These are phyloP conservation scores for Chrysotoxum bicinctum DNA, from an alignment of 2,888 invertebrate species.

Conservation along the genomic window DNA sequence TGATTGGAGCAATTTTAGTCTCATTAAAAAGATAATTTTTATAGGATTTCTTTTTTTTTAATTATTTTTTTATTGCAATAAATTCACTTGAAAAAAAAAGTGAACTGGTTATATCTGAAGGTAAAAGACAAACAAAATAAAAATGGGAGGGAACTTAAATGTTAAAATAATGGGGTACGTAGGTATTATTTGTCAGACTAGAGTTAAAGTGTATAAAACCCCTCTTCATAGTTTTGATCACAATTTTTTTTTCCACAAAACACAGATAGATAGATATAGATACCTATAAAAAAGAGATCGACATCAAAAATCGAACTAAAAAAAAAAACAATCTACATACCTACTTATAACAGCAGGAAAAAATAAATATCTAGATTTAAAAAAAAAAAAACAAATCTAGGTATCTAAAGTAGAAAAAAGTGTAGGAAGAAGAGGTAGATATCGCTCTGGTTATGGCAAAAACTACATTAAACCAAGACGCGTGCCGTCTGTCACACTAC, in stretches of 20 bases:
- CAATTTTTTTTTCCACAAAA: constrained; percentile 27
- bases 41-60: background rate
- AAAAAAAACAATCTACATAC: constrained; percentile 33
- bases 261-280: background rate
- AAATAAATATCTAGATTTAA: background rate
- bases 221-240: constrained; percentile 26
- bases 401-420: constrained; percentile 8
- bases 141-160: constrained; percentile 59
- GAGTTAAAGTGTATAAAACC: background rate
- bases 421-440: constrained; percentile 14
- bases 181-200: background rate
- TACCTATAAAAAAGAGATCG: constrained; percentile 22
- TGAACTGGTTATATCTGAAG: background rate
- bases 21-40: constrained; percentile 33
- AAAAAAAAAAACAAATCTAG: background rate
- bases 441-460: constrained; percentile 15
- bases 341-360: background rate
- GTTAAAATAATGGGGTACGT: background rate
- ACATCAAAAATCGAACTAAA: constrained; percentile 44
- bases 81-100: constrained; percentile 25
- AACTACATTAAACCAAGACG: constrained; percentile 56
- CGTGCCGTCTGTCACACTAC: constrained; percentile 70
- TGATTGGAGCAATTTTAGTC: constrained; percentile 60
- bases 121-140: background rate
- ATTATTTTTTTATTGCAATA: background rate